Evolutionary conservation across 1,140 invertebrate genomes (phyloP).

Genomic region (Lordiphosa stackelbergi): DNA sequence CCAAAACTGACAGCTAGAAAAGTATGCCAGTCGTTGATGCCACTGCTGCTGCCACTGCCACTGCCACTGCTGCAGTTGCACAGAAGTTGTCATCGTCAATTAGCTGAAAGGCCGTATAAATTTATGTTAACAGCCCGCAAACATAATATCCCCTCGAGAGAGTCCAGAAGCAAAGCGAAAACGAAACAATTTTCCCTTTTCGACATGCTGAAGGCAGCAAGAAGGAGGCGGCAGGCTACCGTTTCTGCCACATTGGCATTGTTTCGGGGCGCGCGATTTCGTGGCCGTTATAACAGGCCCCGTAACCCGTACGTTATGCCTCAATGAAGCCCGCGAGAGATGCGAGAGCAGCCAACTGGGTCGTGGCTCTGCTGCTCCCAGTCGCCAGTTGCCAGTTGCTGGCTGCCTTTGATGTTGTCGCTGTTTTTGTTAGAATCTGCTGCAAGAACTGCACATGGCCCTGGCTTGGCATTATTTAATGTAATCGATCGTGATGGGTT

Average conservation of each 20-base stretch:
- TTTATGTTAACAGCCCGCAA: constrained; percentile 63
- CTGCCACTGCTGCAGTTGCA: constrained; percentile 21
- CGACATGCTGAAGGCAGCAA: constrained; percentile 10
- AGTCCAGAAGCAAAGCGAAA: constrained; percentile 21
- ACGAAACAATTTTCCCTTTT: constrained; percentile 54
- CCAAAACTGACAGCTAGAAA: constrained; percentile 38
- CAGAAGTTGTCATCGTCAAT: constrained; percentile 66
- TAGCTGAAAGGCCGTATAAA: constrained; percentile 65
- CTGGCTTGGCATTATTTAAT: constrained; percentile 45
- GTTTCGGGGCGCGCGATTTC: constrained; percentile 42
- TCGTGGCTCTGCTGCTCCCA: constrained; percentile 21
- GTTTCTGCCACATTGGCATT: constrained; percentile 49
- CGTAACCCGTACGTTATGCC: constrained; percentile 30
- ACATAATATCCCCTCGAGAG: constrained; percentile 51
- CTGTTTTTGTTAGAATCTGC: constrained; percentile 46
- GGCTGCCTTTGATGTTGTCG: constrained; percentile 49
- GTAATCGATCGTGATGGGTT: constrained; percentile 58
- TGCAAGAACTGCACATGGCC: constrained; percentile 16
- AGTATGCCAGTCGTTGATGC: constrained; percentile 44
- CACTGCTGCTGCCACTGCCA: constrained; percentile 7
- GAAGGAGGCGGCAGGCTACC: constrained; percentile 22
- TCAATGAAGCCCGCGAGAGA: constrained; percentile 24
- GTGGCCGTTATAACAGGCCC: constrained; percentile 53
- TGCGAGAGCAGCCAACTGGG: constrained; percentile 30
- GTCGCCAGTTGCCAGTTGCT: not conserved